Conservation (phyloP, 1,140 invertebrate species). For the Caenorhabditis remanei region DNA sequence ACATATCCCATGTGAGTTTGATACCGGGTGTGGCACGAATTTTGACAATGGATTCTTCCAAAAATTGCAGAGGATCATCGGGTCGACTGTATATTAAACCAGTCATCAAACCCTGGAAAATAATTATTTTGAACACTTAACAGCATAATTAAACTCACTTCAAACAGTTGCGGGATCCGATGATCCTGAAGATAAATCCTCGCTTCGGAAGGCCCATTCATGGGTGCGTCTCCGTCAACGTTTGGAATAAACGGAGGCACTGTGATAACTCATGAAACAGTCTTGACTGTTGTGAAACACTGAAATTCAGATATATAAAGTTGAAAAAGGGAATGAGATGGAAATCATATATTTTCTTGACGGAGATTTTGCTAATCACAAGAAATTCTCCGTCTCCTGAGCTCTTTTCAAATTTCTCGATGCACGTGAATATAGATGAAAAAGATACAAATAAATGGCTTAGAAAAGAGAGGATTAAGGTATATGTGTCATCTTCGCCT, state of each 20-base stretch:
- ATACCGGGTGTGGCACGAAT: slow-evolving; percentile 69
- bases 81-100: slow-evolving; percentile 77
- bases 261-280: slow-evolving; percentile 1
- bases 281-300: background rate
- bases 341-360: background rate
- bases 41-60: slow-evolving; percentile 70
- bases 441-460: slow-evolving; percentile 50
- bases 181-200: slow-evolving; percentile 76
- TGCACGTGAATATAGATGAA: background rate
- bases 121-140: background rate
- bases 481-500: slow-evolving; percentile 12
- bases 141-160: slow-evolving; percentile 62
- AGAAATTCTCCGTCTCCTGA: background rate
- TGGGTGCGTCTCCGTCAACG: background rate
- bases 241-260: slow-evolving; percentile 3
- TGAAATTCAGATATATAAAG: background rate
- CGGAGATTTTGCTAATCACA: background rate
- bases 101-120: slow-evolving; percentile 76
- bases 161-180: slow-evolving; percentile 76
- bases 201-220: slow-evolving; percentile 73
- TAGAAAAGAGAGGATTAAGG: slow-evolving; percentile 1
- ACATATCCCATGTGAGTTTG: slow-evolving; percentile 69
- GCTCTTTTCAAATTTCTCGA: background rate
- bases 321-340: background rate
- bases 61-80: slow-evolving; percentile 73